These are phyloP conservation scores for Plumapathes pennacea DNA, from an alignment of 92 coral and sea anemone species.

Conservation along the genomic window DNA sequence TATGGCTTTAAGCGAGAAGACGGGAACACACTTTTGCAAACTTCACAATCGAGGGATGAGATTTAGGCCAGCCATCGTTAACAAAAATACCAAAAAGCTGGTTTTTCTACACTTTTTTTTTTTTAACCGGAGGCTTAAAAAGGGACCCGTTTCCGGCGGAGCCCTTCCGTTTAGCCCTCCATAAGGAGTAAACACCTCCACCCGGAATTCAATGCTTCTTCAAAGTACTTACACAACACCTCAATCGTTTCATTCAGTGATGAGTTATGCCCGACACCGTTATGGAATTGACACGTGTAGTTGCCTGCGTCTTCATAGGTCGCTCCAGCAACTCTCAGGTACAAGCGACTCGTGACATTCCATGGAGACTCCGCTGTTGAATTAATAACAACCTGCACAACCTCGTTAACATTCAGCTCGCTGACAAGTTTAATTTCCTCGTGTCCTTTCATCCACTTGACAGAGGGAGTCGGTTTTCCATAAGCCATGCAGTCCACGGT, in stretches of 20 bases:
- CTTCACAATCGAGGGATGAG: too few relatives aligned
- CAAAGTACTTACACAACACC: conserved; percentile 23
- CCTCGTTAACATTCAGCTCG: neutral
- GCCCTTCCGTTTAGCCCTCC: too few relatives aligned
- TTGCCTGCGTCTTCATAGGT: conserved; percentile 26
- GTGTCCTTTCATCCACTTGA: conserved; percentile 8
- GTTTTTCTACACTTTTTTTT: too few relatives aligned
- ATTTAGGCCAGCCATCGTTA: too few relatives aligned
- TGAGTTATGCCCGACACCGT: conserved; percentile 5
- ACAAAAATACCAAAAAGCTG: too few relatives aligned
- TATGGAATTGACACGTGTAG: conserved; percentile 30
- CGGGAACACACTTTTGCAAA: too few relatives aligned
- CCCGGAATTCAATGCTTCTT: neutral
- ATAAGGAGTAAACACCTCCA: too few relatives aligned
- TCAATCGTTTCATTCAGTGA: conserved; percentile 3
- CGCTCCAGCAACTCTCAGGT: conserved; percentile 14
- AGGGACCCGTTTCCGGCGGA: too few relatives aligned
- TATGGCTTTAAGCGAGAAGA: too few relatives aligned
- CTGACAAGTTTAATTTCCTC: neutral
- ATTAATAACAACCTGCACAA: conserved; percentile 1
- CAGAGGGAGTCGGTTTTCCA: conserved; percentile 17
- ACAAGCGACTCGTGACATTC: conserved; percentile 20
- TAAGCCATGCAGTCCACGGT: conserved; percentile 12
- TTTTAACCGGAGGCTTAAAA: too few relatives aligned
- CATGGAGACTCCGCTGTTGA: neutral